A percentile compares a stretch with the other conserved stretches of the same genome.
phyloP scores from a whole-genome alignment of 2,797 vertebrate species.

The Podarcis siculus region DNA sequence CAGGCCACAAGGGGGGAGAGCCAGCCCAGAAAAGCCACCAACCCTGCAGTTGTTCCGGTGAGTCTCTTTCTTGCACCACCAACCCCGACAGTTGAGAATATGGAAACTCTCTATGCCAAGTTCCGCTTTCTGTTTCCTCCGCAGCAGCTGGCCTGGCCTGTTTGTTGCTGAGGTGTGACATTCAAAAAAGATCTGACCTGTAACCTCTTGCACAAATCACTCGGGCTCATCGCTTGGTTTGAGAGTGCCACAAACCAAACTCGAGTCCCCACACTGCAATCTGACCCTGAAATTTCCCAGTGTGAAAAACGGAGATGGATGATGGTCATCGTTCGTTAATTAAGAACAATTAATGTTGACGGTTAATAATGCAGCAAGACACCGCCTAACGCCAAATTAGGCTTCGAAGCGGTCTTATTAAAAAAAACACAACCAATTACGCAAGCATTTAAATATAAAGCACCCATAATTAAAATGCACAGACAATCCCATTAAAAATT shows the following conservation, averaged over 20 bases:
- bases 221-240: too few species aligned
- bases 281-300: too few species aligned
- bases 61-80: neutral
- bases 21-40: fast-evolving
- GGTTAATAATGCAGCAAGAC: too few species aligned
- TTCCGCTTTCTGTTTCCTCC: neutral
- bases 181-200: neutral
- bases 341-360: neutral
- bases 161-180: neutral
- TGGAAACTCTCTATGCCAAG: neutral
- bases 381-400: too few species aligned
- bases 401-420: too few species aligned
- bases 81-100: too few species aligned
- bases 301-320: neutral
- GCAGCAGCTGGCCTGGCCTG: neutral
- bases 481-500: too few species aligned
- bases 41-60: slow-evolving; percentile 5
- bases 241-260: too few species aligned
- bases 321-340: neutral
- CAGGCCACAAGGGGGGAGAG: neutral
- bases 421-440: too few species aligned
- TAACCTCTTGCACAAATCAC: neutral
- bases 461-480: too few species aligned
- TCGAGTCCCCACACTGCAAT: neutral
- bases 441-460: too few species aligned